These are phyloP conservation scores for Cyrtodaria siliqua DNA, from an alignment of 2,888 invertebrate species.

Conservation along the genomic window DNA sequence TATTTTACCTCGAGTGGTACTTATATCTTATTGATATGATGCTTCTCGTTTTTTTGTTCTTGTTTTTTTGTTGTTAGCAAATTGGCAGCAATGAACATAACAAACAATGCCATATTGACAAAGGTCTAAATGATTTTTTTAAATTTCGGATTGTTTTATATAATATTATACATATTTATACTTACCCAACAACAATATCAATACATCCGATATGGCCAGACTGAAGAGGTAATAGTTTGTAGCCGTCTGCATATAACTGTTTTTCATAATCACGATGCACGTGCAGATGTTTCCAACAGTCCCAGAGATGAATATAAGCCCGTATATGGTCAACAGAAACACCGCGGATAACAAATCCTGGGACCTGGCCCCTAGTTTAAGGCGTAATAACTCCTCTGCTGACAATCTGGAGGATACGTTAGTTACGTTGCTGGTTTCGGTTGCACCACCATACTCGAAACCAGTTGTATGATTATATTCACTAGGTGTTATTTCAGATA, in stretches of 20 bases:
- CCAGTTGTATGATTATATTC: too few species aligned
- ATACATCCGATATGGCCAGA: constrained; percentile 93
- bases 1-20: too few species aligned
- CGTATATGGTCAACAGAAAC: constrained; percentile 58
- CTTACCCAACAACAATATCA: constrained; percentile 91
- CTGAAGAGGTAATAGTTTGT: constrained; percentile 97
- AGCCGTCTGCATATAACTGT: constrained; percentile 94
- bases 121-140: too few species aligned
- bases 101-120: too few species aligned
- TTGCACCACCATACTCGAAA: too few species aligned
- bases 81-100: too few species aligned
- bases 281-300: constrained; percentile 94
- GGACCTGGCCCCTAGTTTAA: constrained; percentile 54
- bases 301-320: constrained; percentile 88
- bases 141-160: too few species aligned
- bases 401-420: not conserved
- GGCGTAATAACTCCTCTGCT: not conserved
- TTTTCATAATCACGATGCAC: constrained; percentile 94
- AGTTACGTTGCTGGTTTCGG: not conserved
- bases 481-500: too few species aligned
- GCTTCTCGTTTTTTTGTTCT: too few species aligned
- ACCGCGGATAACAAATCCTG: constrained; percentile 50
- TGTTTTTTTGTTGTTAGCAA: too few species aligned
- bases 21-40: too few species aligned
- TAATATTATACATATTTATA: too few species aligned